Percentiles rank a stretch among this genome's conserved stretches.
phyloP scores from a whole-genome alignment of 1,140 invertebrate species.

The Bombus ignitus region DNA sequence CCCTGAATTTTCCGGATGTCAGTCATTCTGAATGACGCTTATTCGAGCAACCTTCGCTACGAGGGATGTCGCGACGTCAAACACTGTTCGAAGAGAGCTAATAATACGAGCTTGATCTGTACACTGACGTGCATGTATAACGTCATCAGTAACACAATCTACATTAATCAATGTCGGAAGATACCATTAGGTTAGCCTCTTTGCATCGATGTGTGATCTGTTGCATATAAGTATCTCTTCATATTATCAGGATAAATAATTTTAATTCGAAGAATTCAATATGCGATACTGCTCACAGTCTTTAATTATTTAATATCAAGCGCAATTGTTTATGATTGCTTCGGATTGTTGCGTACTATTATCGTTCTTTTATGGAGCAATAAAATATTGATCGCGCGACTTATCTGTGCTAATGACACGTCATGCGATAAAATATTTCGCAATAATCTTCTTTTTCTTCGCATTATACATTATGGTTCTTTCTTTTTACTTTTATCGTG shows the following conservation, averaged over 20 bases:
- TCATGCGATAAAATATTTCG: not conserved
- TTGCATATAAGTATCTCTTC: too few species aligned
- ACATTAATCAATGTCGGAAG: conserved; percentile 8
- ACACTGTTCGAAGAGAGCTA: not conserved
- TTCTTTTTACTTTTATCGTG: too few species aligned
- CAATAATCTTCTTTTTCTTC: not conserved
- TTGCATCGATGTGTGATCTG: not conserved
- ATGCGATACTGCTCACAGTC: too few species aligned
- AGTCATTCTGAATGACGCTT: not conserved
- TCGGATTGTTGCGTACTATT: not conserved
- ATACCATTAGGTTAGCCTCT: not conserved
- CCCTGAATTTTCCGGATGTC: not conserved
- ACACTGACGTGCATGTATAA: not conserved
- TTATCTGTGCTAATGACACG: not conserved
- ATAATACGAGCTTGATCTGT: not conserved
- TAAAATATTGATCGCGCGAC: not conserved
- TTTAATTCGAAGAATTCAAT: not conserved
- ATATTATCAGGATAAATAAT: not conserved
- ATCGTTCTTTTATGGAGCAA: not conserved
- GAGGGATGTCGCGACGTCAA: not conserved
- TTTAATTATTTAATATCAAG: not conserved
- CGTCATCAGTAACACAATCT: not conserved
- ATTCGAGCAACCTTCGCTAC: not conserved
- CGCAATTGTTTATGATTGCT: not conserved
- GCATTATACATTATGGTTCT: too few species aligned